Evolutionary conservation across 2,888 invertebrate genomes (phyloP).

Genomic region (Pristionchus arcanus): DNA sequence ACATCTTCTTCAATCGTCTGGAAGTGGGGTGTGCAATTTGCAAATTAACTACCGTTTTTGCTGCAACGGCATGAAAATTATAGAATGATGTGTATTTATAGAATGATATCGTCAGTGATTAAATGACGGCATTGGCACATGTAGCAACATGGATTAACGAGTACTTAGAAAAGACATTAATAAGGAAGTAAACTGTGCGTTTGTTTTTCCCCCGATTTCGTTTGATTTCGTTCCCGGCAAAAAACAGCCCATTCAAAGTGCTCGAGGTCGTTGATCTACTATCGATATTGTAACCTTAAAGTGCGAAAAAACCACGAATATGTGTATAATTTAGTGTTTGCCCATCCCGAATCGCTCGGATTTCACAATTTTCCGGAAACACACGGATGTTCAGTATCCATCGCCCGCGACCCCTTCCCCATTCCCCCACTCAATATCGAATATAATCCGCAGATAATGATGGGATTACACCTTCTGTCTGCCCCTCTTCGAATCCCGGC

Average conservation of each 20-base stretch:
- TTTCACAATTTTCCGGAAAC: slow-evolving; percentile 18
- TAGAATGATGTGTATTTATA: too few relatives aligned
- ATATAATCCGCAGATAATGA: slow-evolving; percentile 33
- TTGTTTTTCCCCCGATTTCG: background rate
- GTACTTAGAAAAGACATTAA: too few relatives aligned
- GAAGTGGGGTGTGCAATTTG: background rate
- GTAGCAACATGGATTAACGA: too few relatives aligned
- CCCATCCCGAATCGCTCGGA: background rate
- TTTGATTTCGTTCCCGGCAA: too few relatives aligned
- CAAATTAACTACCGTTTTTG: background rate
- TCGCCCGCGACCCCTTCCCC: background rate
- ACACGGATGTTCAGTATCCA: background rate
- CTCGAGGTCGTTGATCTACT: background rate
- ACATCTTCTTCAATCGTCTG: background rate
- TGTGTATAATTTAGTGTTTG: background rate
- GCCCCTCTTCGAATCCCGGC: background rate
- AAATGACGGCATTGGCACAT: too few relatives aligned
- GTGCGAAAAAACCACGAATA: background rate
- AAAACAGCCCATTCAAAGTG: background rate
- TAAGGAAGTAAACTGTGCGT: background rate
- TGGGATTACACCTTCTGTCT: slow-evolving; percentile 7
- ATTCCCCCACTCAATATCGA: slow-evolving; percentile 20
- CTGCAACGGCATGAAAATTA: too few relatives aligned
- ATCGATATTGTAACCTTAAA: background rate
- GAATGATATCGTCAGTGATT: too few relatives aligned